These are phyloP conservation scores for Xanthia togata DNA, from an alignment of 2,888 invertebrate species.

Conservation along the genomic window DNA sequence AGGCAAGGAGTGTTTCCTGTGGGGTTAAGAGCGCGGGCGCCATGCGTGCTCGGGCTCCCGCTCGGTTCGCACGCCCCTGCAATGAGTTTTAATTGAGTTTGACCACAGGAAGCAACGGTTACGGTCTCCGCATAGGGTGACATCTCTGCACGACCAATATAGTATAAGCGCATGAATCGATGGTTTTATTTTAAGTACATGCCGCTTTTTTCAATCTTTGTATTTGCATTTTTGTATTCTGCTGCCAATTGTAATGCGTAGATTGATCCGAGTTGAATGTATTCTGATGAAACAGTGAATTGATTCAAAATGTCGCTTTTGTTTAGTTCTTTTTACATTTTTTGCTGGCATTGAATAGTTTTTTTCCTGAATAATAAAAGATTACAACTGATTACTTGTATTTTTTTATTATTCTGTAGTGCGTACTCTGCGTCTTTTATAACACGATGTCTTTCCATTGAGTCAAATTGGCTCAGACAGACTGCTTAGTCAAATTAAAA, in stretches of 20 bases:
- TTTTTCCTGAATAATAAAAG: slow-evolving; percentile 25
- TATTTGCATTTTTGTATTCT: slow-evolving; percentile 26
- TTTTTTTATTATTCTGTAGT: slow-evolving; percentile 1
- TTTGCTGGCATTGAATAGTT: slow-evolving; percentile 34
- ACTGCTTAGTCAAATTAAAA: slow-evolving; percentile 37
- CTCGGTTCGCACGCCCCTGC: slow-evolving; percentile 88
- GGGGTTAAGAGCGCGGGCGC: slow-evolving; percentile 76
- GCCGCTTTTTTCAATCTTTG: neutral
- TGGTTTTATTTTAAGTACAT: slow-evolving; percentile 12
- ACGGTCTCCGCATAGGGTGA: slow-evolving; percentile 82
- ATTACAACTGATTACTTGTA: slow-evolving; percentile 1
- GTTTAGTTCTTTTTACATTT: slow-evolving; percentile 27
- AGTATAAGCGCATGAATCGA: slow-evolving; percentile 5
- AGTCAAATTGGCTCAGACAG: slow-evolving; percentile 38
- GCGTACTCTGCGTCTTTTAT: slow-evolving; percentile 40
- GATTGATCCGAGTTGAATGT: slow-evolving; percentile 45
- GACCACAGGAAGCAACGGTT: slow-evolving; percentile 85
- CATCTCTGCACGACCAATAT: slow-evolving; percentile 68
- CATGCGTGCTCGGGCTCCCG: slow-evolving; percentile 48
- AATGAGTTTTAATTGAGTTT: slow-evolving; percentile 89
- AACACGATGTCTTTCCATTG: slow-evolving; percentile 45
- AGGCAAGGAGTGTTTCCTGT: slow-evolving; percentile 84
- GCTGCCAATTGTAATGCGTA: slow-evolving; percentile 17
- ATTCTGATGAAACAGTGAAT: slow-evolving; percentile 44
- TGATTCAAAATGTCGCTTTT: slow-evolving; percentile 40